Evolutionary conservation across 2,797 vertebrate genomes (phyloP).

Genomic region (Pristis pectinata): DNA sequence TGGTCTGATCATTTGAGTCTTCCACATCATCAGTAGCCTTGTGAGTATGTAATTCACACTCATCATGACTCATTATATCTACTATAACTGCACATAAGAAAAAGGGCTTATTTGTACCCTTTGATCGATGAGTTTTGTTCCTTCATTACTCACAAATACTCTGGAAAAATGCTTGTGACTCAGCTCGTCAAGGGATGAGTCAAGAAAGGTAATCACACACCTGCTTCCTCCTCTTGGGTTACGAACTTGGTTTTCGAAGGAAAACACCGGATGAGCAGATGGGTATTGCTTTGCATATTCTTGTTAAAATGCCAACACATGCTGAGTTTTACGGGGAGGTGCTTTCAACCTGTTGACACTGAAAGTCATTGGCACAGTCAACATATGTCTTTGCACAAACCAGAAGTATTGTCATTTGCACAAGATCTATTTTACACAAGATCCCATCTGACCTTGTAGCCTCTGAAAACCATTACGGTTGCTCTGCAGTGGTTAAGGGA

Average conservation of each 20-base stretch:
- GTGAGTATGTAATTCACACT: neutral
- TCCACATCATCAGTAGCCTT: neutral
- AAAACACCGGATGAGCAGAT: neutral
- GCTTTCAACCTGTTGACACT: neutral
- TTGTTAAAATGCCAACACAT: neutral
- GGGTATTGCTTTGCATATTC: slow-evolving; percentile 6
- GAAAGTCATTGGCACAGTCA: neutral
- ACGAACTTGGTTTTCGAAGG: neutral
- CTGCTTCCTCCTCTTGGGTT: neutral
- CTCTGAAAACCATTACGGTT: neutral
- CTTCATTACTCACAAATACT: neutral
- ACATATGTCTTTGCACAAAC: neutral
- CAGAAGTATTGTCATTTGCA: neutral
- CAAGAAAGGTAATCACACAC: neutral
- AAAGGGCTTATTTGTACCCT: neutral
- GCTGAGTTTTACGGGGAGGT: neutral
- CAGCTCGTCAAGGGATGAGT: neutral
- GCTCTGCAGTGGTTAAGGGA: neutral
- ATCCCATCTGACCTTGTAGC: neutral
- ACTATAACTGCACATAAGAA: neutral
- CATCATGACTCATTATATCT: neutral
- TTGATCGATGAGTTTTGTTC: neutral
- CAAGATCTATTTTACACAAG: neutral
- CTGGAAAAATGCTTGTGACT: neutral
- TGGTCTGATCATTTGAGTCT: neutral